Percentiles rank a stretch among this genome's conserved stretches.
Evolutionary conservation across 2,113 vertebrate genomes (phyloP).

Genomic region (Cololabis saira): DNA sequence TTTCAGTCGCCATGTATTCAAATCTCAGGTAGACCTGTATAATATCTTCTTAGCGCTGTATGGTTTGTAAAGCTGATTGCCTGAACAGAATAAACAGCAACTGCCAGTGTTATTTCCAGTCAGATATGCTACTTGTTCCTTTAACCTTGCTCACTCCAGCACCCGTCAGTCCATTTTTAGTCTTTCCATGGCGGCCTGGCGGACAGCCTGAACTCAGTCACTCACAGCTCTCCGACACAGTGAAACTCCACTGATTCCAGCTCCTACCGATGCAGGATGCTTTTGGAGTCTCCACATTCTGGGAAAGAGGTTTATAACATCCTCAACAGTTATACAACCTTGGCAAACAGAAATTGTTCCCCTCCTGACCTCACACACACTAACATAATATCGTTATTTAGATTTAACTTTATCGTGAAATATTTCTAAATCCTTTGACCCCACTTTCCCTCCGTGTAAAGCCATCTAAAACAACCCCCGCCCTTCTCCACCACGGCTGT

Average conservation of each 20-base stretch:
- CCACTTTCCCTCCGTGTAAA: conserved; percentile 47
- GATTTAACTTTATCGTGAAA: conserved; percentile 52
- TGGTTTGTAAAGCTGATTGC: conserved; percentile 36
- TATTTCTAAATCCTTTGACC: conserved; percentile 62
- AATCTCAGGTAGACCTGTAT: not conserved
- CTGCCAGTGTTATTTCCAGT: conserved; percentile 70
- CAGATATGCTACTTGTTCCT: conserved; percentile 70
- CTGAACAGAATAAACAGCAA: conserved; percentile 60
- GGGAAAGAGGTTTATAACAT: conserved; percentile 50
- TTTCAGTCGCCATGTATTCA: not conserved
- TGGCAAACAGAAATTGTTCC: conserved; percentile 26
- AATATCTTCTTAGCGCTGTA: not conserved
- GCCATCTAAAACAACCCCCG: conserved; percentile 62
- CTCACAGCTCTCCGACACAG: conserved; percentile 34
- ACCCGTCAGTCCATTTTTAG: conserved; percentile 69
- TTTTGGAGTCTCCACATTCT: conserved; percentile 36
- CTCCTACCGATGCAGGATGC: conserved; percentile 23
- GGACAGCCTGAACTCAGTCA: conserved; percentile 38
- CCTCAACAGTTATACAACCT: conserved; percentile 42
- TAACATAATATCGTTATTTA: conserved; percentile 46
- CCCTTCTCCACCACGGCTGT: conserved; percentile 29
- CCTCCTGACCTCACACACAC: conserved; percentile 29
- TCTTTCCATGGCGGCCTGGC: conserved; percentile 36
- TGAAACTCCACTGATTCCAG: conserved; percentile 58
- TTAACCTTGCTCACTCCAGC: conserved; percentile 59